Base-by-base conservation (phyloP, 2,888 invertebrate genomes). In the Mechanitis messenoides region DNA sequence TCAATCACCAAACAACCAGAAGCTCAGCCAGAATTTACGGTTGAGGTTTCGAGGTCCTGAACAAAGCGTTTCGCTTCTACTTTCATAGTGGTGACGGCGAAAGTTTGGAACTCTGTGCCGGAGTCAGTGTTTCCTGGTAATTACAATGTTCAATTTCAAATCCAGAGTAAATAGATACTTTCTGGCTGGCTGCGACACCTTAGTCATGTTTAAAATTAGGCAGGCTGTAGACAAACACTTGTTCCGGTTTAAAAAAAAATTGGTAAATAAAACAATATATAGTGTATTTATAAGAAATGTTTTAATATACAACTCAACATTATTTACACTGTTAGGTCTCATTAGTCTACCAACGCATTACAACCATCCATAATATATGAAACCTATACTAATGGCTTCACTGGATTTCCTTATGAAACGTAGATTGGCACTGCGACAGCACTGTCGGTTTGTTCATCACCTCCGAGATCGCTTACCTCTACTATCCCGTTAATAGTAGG, bases 291-390 rank as follows among this genome's bases (percentile, higher is more conserved):
- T 68, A 69, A 67, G 72, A 79, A 74, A 74, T 79, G 76, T 83
- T 85, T 71, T 85, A 84, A 76, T 84, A 81, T 77, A 83, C 76
- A 85, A 84, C 79, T 81, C 79, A 81, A 81, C 77, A 82, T 81
- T 86, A 86, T 85, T 83, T 86, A 84, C 84, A 87, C 55, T 62
- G 50, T 64, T 60, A 66, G 54, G 58, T 60, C 58, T 58, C 53
- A 65, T 63, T 58, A 35, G 33, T 20, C 38, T 53, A 55, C 42
- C 58, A 55, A 54, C 35, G 53, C 56, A 56, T 58, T 20, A 20
- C 61, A 58, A 65, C 53, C 38, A 62, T 45, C 58, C 56, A 66
- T 46, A 59, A 62, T 47, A 59, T 61, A 62, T 59, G 59, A 59
- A 62, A 64, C 60, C 56, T 63, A 56, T 46, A 55, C 50, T 72